phyloP scores from a whole-genome alignment of 2,113 vertebrate genomes.

The Lichenostomus cassidix region DNA sequence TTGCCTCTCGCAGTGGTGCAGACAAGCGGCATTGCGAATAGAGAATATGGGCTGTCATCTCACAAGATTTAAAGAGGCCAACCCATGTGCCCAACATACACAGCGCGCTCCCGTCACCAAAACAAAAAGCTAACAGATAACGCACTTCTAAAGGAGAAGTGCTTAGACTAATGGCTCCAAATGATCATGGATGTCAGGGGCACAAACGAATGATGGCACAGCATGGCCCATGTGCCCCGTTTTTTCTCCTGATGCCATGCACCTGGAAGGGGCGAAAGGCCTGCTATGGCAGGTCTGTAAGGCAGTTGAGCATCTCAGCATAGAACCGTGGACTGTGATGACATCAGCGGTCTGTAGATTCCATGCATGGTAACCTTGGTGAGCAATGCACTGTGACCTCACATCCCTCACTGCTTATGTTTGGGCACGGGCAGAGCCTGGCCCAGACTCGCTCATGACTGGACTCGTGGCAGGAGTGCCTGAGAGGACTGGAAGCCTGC shows the following conservation, averaged over 20 bases:
- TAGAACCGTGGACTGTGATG: background rate
- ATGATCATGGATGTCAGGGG: background rate
- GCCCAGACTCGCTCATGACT: background rate
- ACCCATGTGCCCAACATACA: too few species aligned
- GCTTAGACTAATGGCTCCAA: background rate
- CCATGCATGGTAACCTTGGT: background rate
- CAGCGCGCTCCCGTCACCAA: background rate
- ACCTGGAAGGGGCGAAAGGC: background rate
- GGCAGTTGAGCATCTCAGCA: background rate
- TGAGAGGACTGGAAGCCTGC: background rate
- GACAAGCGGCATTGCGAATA: too few species aligned
- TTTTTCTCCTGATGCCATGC: background rate
- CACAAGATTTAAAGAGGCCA: too few species aligned
- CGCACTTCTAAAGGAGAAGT: background rate
- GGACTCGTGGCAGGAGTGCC: background rate
- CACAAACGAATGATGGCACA: background rate
- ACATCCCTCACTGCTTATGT: background rate
- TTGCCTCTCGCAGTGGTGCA: too few species aligned
- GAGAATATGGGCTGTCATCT: too few species aligned
- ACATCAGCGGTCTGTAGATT: background rate
- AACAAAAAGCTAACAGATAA: background rate
- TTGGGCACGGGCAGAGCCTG: background rate
- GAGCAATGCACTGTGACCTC: background rate
- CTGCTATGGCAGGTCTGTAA: background rate
- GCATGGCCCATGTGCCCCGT: rapidly evolving